Evolutionary conservation across 2,797 vertebrate genomes (phyloP), one percentile per base, ranked within the genome.

Genomic region (Centropyge bicolor): DNA sequence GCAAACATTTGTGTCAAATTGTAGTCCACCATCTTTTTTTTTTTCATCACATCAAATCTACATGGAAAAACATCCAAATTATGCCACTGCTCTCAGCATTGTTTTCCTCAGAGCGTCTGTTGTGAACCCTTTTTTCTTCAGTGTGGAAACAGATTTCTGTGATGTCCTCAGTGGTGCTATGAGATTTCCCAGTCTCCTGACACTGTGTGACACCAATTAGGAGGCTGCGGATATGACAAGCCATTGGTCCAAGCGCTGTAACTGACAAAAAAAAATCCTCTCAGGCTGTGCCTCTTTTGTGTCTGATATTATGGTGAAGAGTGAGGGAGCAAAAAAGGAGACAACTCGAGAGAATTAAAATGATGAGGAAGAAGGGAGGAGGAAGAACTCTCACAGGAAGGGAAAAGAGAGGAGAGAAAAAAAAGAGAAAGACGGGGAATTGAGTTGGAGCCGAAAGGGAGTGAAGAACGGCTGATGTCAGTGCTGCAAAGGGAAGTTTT

Each of bases 181-280:
- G 71, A 71, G 36, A 80, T 71, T 65, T 83, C 46, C 74, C 31
- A 1, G 17, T 79, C 87, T 84, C 83, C 66, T 56, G 87, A 85
- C 84, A 79, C 67, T 2, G 10, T 48, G 79, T 86, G 85, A 91
- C 86, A 89, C 86, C 85, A 91, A 91, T 90, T 87, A 90, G 76
- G 70, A 76, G 67, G 74, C 73, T 73, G 76, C 22, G 48, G 69
- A 68, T 73, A 64, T 92, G 87, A 92, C 87, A 87, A 85, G 64
- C 40, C 83, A 85, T 62, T 88, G 84, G 86, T 87, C 86, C 75
- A 88, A 74, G 85, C 14, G 7, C 45, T 86, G 78, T 71, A 76
- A 80, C 66, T 88, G 88, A 79, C 80, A 88, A 74, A 84, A 76
- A 57, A 52, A 64, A 46, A 51, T 0, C 36, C 35, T 45, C 68